Base-by-base conservation (phyloP, 1,140 invertebrate genomes). In the Lerema accius region DNA sequence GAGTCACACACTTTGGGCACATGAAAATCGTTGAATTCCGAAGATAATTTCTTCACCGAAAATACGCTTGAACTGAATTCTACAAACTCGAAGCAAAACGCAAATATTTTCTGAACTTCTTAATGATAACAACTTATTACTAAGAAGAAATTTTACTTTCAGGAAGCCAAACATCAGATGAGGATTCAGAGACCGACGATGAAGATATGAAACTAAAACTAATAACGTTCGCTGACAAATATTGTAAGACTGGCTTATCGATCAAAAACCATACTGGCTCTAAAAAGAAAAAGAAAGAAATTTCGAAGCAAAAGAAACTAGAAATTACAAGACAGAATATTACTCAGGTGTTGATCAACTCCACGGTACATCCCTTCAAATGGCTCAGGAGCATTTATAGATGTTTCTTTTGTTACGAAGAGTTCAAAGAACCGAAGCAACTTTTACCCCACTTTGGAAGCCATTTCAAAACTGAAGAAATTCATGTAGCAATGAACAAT, bases 141-240 rank as follows among this genome's bases (percentile, higher is more conserved):
- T 71, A 80, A 80, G 73, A 73, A 76, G 76, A 76, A 10, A 49
- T 78, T 80, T 76, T 80, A 56, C 53, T 80, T 80, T 73, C 78
- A 80, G 76, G 67, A 40, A 6, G 35, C 45, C 60, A 46, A 50
- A 59, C 43, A 15, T 58, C 45, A 62, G 53, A 59, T 16, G 55
- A 37, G 37, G 60, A 66, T 1, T 23, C n/a, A 28, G 39, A 55
- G 35, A 59, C 39, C 62, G 48, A 60, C 6, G 65, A 60, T 11
- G 63, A 56, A 17, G 26, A 51, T 15, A 26, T 51, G 35, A 40
- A 60, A 28, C 13, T 67, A 14, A 67, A 64, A 56, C 19, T 26
- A 0, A 13, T 26, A 16, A 28, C 48, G 11, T 35, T 39, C 7
- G 23, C 15, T 15, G n/a, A 51, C n/a, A 32, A 42, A 14, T 43